phyloP scores from a whole-genome alignment of 2,113 vertebrate species.

The Cygnus buccinator region DNA sequence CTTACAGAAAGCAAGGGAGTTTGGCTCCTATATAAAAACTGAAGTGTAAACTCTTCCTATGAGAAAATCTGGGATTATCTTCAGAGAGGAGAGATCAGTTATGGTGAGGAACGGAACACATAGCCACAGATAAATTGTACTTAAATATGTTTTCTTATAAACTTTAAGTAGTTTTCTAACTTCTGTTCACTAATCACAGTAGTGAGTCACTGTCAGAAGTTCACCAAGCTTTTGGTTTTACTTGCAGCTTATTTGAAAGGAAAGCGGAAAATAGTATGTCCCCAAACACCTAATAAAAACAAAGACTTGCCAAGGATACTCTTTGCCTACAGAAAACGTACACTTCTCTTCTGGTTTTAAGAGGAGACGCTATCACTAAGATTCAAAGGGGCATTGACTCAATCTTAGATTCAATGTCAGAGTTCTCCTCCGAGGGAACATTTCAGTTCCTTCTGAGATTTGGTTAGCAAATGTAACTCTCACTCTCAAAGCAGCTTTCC shows the following conservation, averaged over 20 bases:
- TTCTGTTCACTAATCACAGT: not conserved
- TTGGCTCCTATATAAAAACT: not conserved
- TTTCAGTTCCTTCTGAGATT: not conserved
- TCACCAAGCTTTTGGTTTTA: not conserved
- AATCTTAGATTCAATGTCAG: not conserved
- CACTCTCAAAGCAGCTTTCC: not conserved
- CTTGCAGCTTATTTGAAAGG: not conserved
- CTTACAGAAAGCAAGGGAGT: fast-evolving
- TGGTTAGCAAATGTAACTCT: not conserved
- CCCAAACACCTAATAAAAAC: not conserved
- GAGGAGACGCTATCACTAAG: not conserved
- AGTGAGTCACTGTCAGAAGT: not conserved
- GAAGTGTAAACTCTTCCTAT: fast-evolving
- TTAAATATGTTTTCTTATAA: not conserved
- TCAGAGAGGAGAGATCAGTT: not conserved
- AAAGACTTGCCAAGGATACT: not conserved
- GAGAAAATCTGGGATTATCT: not conserved
- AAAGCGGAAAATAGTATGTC: not conserved
- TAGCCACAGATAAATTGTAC: not conserved
- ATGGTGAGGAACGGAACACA: not conserved
- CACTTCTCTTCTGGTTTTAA: fast-evolving
- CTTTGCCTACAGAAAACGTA: not conserved
- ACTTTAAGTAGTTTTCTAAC: not conserved
- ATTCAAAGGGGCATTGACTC: not conserved
- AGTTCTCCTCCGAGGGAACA: not conserved